Evolutionary conservation across 2,888 invertebrate species (phyloP).

Genomic region (Platycheirus rosarum): DNA sequence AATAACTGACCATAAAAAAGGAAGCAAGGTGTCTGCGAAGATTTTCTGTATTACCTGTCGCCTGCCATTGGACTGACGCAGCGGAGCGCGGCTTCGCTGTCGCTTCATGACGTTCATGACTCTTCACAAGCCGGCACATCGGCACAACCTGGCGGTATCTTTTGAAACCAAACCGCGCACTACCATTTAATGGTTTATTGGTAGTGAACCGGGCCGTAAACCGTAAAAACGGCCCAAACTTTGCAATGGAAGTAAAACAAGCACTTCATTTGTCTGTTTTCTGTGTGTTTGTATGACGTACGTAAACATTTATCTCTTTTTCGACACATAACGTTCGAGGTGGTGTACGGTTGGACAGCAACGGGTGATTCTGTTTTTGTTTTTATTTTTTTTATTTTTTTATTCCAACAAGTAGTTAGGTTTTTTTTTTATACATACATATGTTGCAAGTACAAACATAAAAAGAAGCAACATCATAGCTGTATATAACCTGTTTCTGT

Average conservation of each 20-base stretch:
- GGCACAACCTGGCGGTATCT: constrained; percentile 58
- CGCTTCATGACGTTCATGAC: constrained; percentile 18
- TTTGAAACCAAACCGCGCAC: constrained; percentile 40
- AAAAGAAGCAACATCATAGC: constrained; percentile 38
- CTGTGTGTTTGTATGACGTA: constrained; percentile 9
- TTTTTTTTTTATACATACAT: too few species aligned
- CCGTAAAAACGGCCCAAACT: constrained; percentile 34
- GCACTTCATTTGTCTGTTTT: constrained; percentile 55
- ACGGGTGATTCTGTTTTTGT: constrained; percentile 23
- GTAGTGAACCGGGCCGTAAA: constrained; percentile 33
- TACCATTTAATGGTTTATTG: constrained; percentile 55
- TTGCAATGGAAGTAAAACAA: constrained; percentile 52
- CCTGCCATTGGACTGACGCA: constrained; percentile 33
- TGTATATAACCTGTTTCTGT: constrained; percentile 55
- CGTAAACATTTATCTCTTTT: constrained; percentile 43
- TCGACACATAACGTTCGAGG: constrained; percentile 33
- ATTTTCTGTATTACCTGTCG: constrained; percentile 72
- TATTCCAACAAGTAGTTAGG: too few species aligned
- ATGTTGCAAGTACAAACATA: constrained; percentile 10
- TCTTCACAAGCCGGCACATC: constrained; percentile 30
- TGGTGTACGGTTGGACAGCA: constrained; percentile 18
- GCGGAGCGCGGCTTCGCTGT: constrained; percentile 9
- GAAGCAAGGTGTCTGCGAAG: constrained; percentile 63
- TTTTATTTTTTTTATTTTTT: constrained; percentile 27
- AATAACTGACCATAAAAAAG: constrained; percentile 65